Base-by-base conservation (phyloP, 2,797 vertebrate species). In the Craterocephalus amniculus region DNA sequence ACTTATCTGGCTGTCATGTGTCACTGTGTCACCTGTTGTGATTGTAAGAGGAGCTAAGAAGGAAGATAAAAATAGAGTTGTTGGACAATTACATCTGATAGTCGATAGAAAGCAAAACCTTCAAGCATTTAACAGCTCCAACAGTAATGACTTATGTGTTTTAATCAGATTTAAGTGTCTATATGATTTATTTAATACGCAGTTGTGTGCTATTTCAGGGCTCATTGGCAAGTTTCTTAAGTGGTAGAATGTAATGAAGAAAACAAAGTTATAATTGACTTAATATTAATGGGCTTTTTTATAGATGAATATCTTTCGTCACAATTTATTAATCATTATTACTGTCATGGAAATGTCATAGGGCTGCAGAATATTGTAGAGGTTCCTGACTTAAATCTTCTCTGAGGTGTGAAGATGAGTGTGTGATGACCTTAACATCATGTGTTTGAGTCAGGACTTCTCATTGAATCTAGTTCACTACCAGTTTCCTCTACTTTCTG, bases 181-280 rank as follows among this genome's bases (percentile, higher is more conserved):
- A 52, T 36, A 10, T 52, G 2, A 56, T 67, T 45, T 45, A 38
- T 58, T 63, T 66, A 18, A 57, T 59, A 54, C 52, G 43, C 11
- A 3, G n/a, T 18, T 4, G 10, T 32, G 10, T 34, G 18, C 34
- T 32, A 27, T 54, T 68, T 49, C 31, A 36, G 43, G 16, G 29
- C 34, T 63, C 62, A 26, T 36, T 4, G 62, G 24, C 31, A 36
- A 16, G 36, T 52, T 52, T 32, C 26, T 63, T 63, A 52, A 14
- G 45, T 51, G n/a, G 20, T 34, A 49, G n/a, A 63, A 40, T 4
- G 36, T 34, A 16, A 40, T 14, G 36, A 40, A 40, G 36, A 16
- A 36, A 36, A 13, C 35, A 36, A 36, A 4, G 12, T 36, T 36
- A 16, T 40, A 12, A 40, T 40, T 14, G 36, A 4, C 36, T 14